phyloP scores from a whole-genome alignment of 2,113 vertebrate genomes.

The Sander vitreus region DNA sequence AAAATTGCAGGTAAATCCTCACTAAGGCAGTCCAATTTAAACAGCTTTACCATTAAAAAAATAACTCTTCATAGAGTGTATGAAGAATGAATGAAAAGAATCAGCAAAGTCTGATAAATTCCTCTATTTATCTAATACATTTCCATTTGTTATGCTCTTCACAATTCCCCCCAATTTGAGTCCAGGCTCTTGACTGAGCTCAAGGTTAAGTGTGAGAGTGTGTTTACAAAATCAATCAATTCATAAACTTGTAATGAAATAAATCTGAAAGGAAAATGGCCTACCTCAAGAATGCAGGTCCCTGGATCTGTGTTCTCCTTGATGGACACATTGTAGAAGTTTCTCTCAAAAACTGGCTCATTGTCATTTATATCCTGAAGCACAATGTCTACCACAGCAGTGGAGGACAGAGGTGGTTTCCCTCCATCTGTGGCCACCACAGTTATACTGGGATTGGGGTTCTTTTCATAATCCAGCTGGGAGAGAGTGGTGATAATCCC shows the following conservation, averaged over 20 bases:
- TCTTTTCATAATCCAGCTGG: slow-evolving; percentile 93
- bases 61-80: slow-evolving; percentile 47
- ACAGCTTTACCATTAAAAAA: slow-evolving; percentile 69
- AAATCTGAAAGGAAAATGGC: slow-evolving; percentile 53
- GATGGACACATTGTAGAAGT: slow-evolving; percentile 94
- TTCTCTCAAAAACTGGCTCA: slow-evolving; percentile 91
- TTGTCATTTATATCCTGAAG: slow-evolving; percentile 98
- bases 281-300: slow-evolving; percentile 96
- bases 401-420: slow-evolving; percentile 89
- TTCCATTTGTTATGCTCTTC: slow-evolving; percentile 45
- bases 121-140: slow-evolving; percentile 40
- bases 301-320: slow-evolving; percentile 90
- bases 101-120: slow-evolving; percentile 49
- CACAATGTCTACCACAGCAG: slow-evolving; percentile 89
- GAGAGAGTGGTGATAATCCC: slow-evolving; percentile 94
- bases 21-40: slow-evolving; percentile 70
- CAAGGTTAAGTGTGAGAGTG: not conserved
- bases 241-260: not conserved
- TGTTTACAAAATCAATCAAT: slow-evolving; percentile 41
- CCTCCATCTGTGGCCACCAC: slow-evolving; percentile 94
- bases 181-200: slow-evolving; percentile 23
- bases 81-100: slow-evolving; percentile 64
- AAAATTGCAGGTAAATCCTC: slow-evolving; percentile 80
- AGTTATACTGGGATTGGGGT: slow-evolving; percentile 90
- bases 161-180: slow-evolving; percentile 7